Percentiles rank a stretch among this genome's conserved stretches.
These are phyloP conservation scores for Papilio dardanus DNA, from an alignment of 1,140 invertebrate genomes.

Conservation along the genomic window DNA sequence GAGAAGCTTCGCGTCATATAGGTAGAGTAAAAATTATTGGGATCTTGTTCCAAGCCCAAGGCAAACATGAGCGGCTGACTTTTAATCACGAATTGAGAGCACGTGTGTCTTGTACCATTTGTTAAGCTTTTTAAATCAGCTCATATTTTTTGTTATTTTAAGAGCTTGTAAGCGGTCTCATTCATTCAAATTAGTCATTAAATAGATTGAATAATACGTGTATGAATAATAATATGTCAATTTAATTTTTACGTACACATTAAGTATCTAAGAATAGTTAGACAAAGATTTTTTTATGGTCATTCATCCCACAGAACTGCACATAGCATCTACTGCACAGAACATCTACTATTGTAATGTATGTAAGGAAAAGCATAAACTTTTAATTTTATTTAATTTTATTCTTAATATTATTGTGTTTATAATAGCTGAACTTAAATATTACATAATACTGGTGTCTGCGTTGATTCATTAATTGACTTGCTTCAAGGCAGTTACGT, in stretches of 20 bases:
- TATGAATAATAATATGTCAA: too few species aligned
- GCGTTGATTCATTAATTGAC: neutral
- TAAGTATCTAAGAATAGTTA: too few species aligned
- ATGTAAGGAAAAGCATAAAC: too few species aligned
- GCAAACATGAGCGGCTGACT: conserved; percentile 23
- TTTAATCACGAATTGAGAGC: conserved; percentile 33
- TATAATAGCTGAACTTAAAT: too few species aligned
- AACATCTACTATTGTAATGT: neutral
- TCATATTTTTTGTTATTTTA: neutral
- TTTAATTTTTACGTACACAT: too few species aligned
- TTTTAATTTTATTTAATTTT: too few species aligned
- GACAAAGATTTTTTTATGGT: too few species aligned
- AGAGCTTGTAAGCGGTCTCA: neutral
- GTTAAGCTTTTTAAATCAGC: neutral
- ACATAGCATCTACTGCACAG: too few species aligned
- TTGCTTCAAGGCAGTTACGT: neutral
- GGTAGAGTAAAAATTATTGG: conserved; percentile 29
- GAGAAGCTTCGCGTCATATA: neutral
- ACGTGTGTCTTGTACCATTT: conserved; percentile 20
- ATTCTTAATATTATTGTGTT: too few species aligned
- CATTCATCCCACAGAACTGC: too few species aligned
- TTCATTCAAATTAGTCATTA: neutral
- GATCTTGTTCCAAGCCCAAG: conserved; percentile 34
- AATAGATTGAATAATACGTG: too few species aligned
- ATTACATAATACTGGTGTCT: neutral